Conservation (phyloP, 2,113 vertebrate species). For the Paedocypris sp. region DNA sequence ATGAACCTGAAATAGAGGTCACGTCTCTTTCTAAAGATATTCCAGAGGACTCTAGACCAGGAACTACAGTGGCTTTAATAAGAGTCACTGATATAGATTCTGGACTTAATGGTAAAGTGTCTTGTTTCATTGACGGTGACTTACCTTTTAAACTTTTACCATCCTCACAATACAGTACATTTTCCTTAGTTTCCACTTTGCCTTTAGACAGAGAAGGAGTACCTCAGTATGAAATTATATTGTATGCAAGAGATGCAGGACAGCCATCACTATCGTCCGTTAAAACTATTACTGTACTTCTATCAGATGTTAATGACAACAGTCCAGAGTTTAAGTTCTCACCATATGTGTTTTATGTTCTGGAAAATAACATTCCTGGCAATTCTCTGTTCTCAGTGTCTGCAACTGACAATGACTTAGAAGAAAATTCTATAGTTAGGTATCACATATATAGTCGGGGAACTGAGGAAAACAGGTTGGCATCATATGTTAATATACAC, state of each 20-base stretch:
- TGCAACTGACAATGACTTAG: slow-evolving; percentile 44
- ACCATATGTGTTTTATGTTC: slow-evolving; percentile 38
- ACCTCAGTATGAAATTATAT: slow-evolving; percentile 41
- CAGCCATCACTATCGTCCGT: slow-evolving; percentile 40
- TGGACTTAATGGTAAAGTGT: slow-evolving; percentile 49
- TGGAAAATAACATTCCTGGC: slow-evolving; percentile 45
- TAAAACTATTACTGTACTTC: slow-evolving; percentile 43
- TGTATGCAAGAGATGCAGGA: slow-evolving; percentile 48
- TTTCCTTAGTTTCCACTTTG: slow-evolving; percentile 41
- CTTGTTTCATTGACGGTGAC: slow-evolving; percentile 49
- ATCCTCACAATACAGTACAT: slow-evolving; percentile 43
- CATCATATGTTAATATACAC: slow-evolving; percentile 45
- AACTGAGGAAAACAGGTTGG: neutral
- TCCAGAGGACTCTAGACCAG: slow-evolving; percentile 41
- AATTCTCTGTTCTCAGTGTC: slow-evolving; percentile 43
- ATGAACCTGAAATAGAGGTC: slow-evolving; percentile 72
- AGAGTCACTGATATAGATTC: slow-evolving; percentile 51
- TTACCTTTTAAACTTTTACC: slow-evolving; percentile 43
- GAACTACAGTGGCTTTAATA: slow-evolving; percentile 52
- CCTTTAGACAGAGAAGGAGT: slow-evolving; percentile 46
- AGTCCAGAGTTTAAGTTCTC: slow-evolving; percentile 34
- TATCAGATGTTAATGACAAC: slow-evolving; percentile 59
- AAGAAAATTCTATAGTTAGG: slow-evolving; percentile 41
- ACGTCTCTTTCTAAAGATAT: slow-evolving; percentile 74
- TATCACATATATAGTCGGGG: slow-evolving; percentile 44